These are phyloP conservation scores for Heliconius hermathena DNA, from an alignment of 1,140 invertebrate species.

Conservation along the genomic window DNA sequence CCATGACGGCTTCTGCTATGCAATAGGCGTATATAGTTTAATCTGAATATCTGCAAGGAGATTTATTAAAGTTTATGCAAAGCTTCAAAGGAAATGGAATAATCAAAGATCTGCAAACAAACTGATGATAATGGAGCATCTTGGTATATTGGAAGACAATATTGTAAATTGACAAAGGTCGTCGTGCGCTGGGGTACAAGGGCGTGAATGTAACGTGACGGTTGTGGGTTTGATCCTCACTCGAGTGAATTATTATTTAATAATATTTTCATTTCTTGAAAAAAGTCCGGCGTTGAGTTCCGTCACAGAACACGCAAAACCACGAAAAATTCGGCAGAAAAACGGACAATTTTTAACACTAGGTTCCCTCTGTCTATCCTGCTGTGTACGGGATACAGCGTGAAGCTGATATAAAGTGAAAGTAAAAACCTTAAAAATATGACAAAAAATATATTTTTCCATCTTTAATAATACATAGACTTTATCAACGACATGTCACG, in stretches of 20 bases:
- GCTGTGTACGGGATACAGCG: no score
- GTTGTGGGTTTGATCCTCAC: no score
- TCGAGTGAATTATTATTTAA: no score
- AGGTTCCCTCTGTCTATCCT: no score
- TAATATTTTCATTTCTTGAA: no score
- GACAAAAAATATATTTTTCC: neutral
- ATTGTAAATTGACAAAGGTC: neutral
- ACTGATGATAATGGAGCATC: neutral
- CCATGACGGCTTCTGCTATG: neutral
- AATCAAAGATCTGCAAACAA: neutral
- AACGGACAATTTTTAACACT: no score
- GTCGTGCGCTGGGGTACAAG: no score
- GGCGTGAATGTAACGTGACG: no score
- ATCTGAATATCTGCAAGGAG: neutral
- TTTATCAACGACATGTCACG: conserved; percentile 6
- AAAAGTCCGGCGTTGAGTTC: no score
- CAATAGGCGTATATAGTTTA: neutral
- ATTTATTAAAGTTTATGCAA: neutral
- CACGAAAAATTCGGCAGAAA: no score
- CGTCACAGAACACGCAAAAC: no score
- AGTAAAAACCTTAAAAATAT: neutral
- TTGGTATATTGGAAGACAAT: neutral
- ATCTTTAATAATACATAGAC: neutral
- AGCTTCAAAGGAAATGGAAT: neutral
- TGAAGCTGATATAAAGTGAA: no score